These are phyloP conservation scores for Gymnoscelis rufifasciata DNA, from an alignment of 2,888 invertebrate species.

Conservation along the genomic window DNA sequence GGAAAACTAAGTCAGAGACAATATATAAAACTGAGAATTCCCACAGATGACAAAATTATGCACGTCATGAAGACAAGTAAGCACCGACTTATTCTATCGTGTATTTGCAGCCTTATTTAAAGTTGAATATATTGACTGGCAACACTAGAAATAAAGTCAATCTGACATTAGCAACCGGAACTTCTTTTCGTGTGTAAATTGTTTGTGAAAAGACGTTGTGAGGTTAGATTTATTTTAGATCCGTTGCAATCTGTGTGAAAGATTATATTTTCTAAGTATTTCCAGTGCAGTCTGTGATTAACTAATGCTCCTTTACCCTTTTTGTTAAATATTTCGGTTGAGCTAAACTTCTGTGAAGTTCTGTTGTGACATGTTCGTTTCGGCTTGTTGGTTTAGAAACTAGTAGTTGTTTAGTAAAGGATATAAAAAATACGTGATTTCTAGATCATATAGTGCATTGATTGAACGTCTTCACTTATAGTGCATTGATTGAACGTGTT, in stretches of 20 bases:
- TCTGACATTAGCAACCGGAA: conserved; percentile 29
- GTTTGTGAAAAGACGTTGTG: conserved; percentile 64
- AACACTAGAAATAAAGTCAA: conserved; percentile 1
- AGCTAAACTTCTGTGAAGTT: conserved; percentile 28
- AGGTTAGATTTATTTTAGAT: conserved; percentile 68
- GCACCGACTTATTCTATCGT: too few species aligned
- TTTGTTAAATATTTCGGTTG: conserved; percentile 19
- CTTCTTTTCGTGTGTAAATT: conserved; percentile 59
- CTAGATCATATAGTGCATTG: too few species aligned
- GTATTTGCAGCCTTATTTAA: too few species aligned
- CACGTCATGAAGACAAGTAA: too few species aligned
- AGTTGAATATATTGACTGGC: neutral
- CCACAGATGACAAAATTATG: too few species aligned
- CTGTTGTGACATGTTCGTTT: conserved; percentile 26
- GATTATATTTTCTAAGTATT: conserved; percentile 1
- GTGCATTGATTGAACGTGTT: conserved; percentile 22
- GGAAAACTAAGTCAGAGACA: too few species aligned
- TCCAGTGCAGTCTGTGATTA: neutral
- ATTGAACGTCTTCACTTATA: too few species aligned
- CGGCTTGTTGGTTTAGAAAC: conserved; percentile 10
- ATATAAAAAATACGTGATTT: too few species aligned
- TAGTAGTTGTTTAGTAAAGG: conserved; percentile 1
- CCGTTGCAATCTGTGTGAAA: conserved; percentile 44
- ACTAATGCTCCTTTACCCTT: neutral
- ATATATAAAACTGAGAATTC: too few species aligned